These are phyloP conservation scores for Poicephalus meyeri DNA, from an alignment of 2,113 vertebrate species.

Conservation along the genomic window DNA sequence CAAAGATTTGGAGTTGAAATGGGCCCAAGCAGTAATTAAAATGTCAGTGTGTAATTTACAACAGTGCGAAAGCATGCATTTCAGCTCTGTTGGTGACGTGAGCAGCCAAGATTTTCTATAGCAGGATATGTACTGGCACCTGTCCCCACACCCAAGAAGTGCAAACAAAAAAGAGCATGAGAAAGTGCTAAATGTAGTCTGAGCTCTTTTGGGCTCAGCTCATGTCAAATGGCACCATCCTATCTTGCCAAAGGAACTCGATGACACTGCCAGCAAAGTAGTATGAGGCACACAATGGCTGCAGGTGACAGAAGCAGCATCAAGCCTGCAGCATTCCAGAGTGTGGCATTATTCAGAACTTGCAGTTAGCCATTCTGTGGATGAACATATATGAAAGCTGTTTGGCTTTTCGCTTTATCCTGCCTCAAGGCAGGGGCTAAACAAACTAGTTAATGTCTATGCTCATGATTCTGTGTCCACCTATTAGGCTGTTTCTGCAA, in stretches of 20 bases:
- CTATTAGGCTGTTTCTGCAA: neutral
- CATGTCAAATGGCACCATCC: neutral
- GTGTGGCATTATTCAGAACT: neutral
- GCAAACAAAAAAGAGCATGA: fast-evolving
- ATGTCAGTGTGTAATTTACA: neutral
- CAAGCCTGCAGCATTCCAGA: neutral
- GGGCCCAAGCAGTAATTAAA: neutral
- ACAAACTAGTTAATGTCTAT: neutral
- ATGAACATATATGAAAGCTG: neutral
- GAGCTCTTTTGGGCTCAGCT: neutral
- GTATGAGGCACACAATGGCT: neutral
- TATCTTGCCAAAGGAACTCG: neutral
- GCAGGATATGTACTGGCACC: neutral
- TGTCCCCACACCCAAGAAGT: too few species aligned
- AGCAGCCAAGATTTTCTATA: neutral
- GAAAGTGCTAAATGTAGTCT: neutral
- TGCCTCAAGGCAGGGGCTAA: neutral
- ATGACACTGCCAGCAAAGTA: neutral
- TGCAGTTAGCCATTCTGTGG: neutral
- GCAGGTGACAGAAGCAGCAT: neutral
- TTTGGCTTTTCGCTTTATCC: neutral
- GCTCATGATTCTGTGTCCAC: neutral
- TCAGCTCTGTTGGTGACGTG: neutral
- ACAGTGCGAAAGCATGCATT: neutral
- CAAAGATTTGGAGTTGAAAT: neutral